Evolutionary conservation across 2,888 invertebrate species (phyloP), one percentile per base, ranked within the genome.

Genomic region (Vesta saturnalis): DNA sequence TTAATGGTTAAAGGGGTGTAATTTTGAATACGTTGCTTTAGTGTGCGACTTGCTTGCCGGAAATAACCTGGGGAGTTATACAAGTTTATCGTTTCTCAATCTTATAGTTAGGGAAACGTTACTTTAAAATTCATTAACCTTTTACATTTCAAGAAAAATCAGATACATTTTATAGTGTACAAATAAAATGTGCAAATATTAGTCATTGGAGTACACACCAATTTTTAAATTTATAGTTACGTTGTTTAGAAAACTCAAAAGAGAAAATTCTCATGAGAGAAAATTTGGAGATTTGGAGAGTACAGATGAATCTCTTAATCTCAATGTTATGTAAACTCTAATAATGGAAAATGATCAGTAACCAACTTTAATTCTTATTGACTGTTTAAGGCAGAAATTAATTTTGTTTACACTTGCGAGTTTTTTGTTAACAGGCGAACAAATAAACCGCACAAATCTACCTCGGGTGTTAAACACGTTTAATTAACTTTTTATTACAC

Each of bases 71-170:
- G 47, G 47, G 47, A 18, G 18, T n/a, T n/a, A n/a, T 6, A 49
- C 47, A 18, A 49, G 2, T 15, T 49, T 49, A 49, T 18, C 47
- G 47, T 49, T 49, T 49, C 6, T 49, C 18, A 49, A 49, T 49
- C 47, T 49, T 14, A 18, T 15, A 15, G 47, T 39, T 39, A 39
- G n/a, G 47, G 18, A 49, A 49, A 49, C 15, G 47, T 49, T 49
- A 15, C 16, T 18, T 49, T 49, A 49, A 49, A 49, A 18, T 18
- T 10, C 39, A n/a, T 39, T 39, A 39, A 39, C 39, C 39, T 39
- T 39, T 39, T 39, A n/a, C n/a, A n/a, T 39, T 39, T 39, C 39
- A 39, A 23, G 4, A 5, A 23, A 23, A 23, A 39, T 39, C 39
- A n/a, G 39, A 39, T 39, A 39, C n/a, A n/a, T n/a, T n/a, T n/a